Evolutionary conservation across 2,113 vertebrate genomes (phyloP).

Genomic region (Pelobates fuscus): DNA sequence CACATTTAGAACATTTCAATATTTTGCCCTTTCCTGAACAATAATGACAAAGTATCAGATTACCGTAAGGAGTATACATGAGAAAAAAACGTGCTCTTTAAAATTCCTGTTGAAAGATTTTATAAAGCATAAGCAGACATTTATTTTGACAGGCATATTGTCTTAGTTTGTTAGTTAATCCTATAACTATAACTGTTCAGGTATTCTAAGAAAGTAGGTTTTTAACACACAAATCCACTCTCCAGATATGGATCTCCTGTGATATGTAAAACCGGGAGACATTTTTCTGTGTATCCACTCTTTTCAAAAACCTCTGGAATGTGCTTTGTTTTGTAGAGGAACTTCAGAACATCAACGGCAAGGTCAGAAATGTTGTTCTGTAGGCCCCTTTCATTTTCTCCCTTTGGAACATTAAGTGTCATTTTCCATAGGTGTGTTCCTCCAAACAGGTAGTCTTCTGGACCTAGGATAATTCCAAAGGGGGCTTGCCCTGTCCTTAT

Average conservation of each 20-base stretch:
- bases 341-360: background rate
- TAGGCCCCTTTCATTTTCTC: background rate
- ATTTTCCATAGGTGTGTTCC: background rate
- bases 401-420: background rate
- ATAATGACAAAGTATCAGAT: no score
- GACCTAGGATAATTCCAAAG: conserved; percentile 18
- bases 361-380: background rate
- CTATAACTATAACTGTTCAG: no score
- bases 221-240: conserved; percentile 36
- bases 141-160: no score
- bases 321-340: background rate
- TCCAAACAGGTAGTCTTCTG: background rate
- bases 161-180: no score
- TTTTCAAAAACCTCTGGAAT: background rate
- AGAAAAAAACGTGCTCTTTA: no score
- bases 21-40: no score
- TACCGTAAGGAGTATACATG: no score
- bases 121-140: no score
- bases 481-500: background rate
- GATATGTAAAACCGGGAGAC: conserved; percentile 13
- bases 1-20: no score
- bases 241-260: conserved; percentile 35
- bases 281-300: background rate
- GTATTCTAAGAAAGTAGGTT: no score
- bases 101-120: no score